Evolutionary conservation across 2,888 invertebrate genomes (phyloP), one percentile per base, ranked within the genome.

Genomic region (Melieria crassipennis): DNA sequence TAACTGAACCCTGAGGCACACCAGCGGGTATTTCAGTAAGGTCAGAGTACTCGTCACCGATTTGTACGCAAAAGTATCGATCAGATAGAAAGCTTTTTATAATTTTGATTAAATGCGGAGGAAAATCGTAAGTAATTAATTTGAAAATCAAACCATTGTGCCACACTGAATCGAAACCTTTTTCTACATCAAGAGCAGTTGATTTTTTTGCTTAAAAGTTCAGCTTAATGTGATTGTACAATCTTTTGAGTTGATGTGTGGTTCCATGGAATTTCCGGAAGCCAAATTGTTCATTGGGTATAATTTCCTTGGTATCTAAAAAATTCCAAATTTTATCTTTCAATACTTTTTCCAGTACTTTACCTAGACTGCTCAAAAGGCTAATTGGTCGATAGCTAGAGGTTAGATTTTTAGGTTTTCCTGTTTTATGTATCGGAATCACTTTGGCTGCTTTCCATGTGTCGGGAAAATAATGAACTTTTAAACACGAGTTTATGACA

Each of bases 1-100:
- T 57, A 7, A 60, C 58, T 67, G 60, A 58, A 47, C 66, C 66
- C 48, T 66, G 66, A 48, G 52, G 60, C 50, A 68, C 67, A 30
- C 60, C 64, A 52, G 52, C 50, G 42, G 64, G 64, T 50, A 42
- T 9, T 42, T 64, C 42, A 52, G 52, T 52, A 11, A 52, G 16
- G 50, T 52, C 42, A 42, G 50, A 64, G 64, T 64, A 64, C 43
- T 64, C 64, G 30, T 52, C 13, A 42, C 30, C 42, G 4, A 52
- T n/a, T 5, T 11, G 42, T 52, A 64, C 65, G 56, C 65, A n/a
- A 42, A 10, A 66, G 13, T 30, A 66, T n/a, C 57, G 65, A 57
- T 57, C 57, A 45, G 45, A 11, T 56, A 66, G 42, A 57, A 57
- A 66, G 46, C 57, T 66, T 66, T 66, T 45, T 4, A 52, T 47